Evolutionary conservation across 2,888 invertebrate genomes (phyloP), one percentile per base, ranked within the genome.

Genomic region (Clunio marinus): DNA sequence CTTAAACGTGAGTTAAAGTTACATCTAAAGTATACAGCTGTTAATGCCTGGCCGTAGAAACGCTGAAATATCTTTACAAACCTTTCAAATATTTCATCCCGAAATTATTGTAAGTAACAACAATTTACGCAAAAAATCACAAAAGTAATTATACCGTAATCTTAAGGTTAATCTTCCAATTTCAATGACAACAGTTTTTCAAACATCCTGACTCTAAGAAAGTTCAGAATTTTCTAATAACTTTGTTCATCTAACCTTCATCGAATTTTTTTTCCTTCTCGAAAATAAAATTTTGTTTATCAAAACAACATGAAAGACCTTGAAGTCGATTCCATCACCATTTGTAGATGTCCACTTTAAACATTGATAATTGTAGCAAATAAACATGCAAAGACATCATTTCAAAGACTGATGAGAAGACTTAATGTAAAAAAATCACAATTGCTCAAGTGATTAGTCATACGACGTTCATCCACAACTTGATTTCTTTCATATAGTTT

Each of bases 401-500:
- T 22, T 51, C 51, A 51, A 10, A 41, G 15, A 41, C 10, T 32
- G 32, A n/a, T 51, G n/a, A n/a, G n/a, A n/a, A n/a, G n/a, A n/a
- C n/a, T n/a, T n/a, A n/a, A n/a, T n/a, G n/a, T n/a, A n/a, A n/a
- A n/a, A n/a, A n/a, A n/a, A n/a, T 17, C 22, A 2, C 17, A 13
- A 51, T 51, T 51, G 17, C 2, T 4, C 51, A 22, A 51, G 17
- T 51, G 51, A 51, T 51, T 51, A 51, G 51, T 51, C 51, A 51
- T 51, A 17, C 17, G 22, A 20, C 20, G 8, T 51, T 17, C 17
- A 17, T 17, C 22, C 17, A 51, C 8, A 3, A 13, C 51, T 51
- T 13, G 7, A 4, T 3, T 41, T 7, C n/a, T 51, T 22, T 51
- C 17, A 15, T n/a, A n/a, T n/a, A n/a, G n/a, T n/a, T n/a, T n/a